A percentile compares a stretch with the other conserved stretches of the same genome.
phyloP scores from a whole-genome alignment of 2,797 vertebrate species.

The Cephalopachus bancanus region DNA sequence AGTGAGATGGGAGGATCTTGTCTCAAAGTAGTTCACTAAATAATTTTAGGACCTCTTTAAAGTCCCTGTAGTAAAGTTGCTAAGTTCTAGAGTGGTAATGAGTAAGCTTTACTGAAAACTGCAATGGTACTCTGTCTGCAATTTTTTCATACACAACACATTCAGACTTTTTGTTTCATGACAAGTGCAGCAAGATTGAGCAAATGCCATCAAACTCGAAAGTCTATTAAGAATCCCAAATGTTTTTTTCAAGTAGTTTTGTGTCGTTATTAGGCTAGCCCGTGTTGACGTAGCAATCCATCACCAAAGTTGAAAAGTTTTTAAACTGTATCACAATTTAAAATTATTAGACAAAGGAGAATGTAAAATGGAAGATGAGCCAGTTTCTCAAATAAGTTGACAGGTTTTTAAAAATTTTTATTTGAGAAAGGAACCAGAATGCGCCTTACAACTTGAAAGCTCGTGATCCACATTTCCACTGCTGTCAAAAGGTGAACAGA shows the following conservation, averaged over 20 bases:
- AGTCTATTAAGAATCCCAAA: neutral
- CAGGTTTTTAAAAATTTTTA: neutral
- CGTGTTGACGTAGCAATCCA: neutral
- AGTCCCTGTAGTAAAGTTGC: neutral
- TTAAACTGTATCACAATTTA: neutral
- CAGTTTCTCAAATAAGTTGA: constrained; percentile 27
- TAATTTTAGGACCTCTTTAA: constrained; percentile 23
- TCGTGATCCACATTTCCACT: neutral
- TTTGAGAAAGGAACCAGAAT: constrained; percentile 48
- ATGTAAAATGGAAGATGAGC: constrained; percentile 15
- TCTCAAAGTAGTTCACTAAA: constrained; percentile 6
- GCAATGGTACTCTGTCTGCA: neutral
- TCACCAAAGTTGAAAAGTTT: neutral
- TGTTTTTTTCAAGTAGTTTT: neutral
- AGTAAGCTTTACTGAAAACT: neutral
- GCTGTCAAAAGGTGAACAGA: constrained; percentile 65
- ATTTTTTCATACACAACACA: neutral
- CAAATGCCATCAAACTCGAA: neutral
- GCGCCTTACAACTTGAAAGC: constrained; percentile 10
- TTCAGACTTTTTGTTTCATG: neutral
- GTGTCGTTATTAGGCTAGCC: neutral
- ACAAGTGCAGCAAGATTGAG: neutral
- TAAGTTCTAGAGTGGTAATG: neutral
- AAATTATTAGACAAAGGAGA: constrained; percentile 46
- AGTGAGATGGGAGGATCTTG: neutral